phyloP scores from a whole-genome alignment of 2,888 invertebrate genomes.

The Melanophora roralis region DNA sequence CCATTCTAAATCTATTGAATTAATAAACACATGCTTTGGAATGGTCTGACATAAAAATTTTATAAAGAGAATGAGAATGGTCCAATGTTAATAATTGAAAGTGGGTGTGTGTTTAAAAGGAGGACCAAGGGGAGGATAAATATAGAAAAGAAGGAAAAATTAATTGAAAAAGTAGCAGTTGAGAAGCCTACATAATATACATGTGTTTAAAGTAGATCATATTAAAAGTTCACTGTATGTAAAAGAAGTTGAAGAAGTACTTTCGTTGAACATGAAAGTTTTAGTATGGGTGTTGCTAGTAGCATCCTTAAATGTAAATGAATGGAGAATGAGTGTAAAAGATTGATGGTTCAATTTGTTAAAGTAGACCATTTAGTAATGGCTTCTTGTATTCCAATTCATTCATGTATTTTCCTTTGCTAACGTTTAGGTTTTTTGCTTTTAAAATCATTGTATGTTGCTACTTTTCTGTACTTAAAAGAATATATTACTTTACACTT shows the following conservation, averaged over 20 bases:
- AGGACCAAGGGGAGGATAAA: neutral
- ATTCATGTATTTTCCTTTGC: slow-evolving; percentile 1
- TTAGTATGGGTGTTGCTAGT: no score
- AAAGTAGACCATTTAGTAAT: slow-evolving; percentile 54
- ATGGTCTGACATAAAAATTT: slow-evolving; percentile 1
- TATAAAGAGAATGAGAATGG: neutral
- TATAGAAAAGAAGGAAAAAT: neutral
- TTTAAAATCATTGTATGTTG: slow-evolving; percentile 1
- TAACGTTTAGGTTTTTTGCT: neutral
- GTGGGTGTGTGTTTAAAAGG: no score
- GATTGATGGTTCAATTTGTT: slow-evolving; percentile 56
- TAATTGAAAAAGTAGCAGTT: neutral
- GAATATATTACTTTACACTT: neutral
- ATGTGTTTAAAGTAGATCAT: neutral
- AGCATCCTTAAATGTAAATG: neutral
- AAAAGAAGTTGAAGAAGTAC: neutral
- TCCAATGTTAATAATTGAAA: neutral
- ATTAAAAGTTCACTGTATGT: slow-evolving; percentile 2
- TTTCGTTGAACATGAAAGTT: no score
- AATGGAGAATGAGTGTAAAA: slow-evolving; percentile 26
- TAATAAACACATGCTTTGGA: slow-evolving; percentile 40
- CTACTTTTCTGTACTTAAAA: neutral
- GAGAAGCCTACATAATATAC: neutral
- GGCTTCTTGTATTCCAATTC: slow-evolving; percentile 46
- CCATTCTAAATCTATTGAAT: slow-evolving; percentile 30